Conservation (phyloP, 2,113 vertebrate species). For the Oreochromis niloticus region DNA sequence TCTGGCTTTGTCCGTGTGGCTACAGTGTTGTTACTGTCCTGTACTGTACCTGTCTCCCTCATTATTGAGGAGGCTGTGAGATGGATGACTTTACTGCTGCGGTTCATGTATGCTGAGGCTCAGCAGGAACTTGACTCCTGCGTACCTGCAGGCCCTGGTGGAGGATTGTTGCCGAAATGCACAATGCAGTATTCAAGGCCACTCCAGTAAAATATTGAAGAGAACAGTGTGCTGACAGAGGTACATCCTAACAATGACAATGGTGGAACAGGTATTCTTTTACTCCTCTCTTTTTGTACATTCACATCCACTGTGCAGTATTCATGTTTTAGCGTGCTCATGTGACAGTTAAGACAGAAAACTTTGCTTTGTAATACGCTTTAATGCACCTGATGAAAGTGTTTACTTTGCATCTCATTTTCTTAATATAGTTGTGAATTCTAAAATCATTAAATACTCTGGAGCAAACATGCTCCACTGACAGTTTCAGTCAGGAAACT, state of each 20-base stretch:
- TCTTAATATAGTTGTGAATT: neutral
- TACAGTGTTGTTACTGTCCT: neutral
- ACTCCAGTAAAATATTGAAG: slow-evolving; percentile 28
- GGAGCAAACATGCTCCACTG: neutral
- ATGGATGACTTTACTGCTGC: slow-evolving; percentile 29
- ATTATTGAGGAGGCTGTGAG: slow-evolving; percentile 40
- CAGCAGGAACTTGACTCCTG: slow-evolving; percentile 48
- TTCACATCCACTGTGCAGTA: neutral
- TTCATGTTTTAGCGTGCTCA: neutral
- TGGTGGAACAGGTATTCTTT: neutral
- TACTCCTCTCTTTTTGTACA: neutral
- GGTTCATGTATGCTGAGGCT: slow-evolving; percentile 30
- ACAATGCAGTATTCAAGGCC: slow-evolving; percentile 29
- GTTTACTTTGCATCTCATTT: neutral
- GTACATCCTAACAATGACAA: slow-evolving; percentile 1
- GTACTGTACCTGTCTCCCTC: slow-evolving; percentile 6
- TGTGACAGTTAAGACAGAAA: neutral
- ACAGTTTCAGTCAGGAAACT: neutral
- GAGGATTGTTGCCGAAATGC: slow-evolving; percentile 4
- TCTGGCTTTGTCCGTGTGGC: neutral
- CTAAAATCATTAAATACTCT: neutral
- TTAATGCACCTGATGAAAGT: neutral
- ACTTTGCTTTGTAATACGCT: neutral
- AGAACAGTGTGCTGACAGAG: slow-evolving; percentile 22
- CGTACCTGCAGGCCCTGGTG: neutral